Conservation (phyloP, 2,797 vertebrate species). For the Myotis myotis region DNA sequence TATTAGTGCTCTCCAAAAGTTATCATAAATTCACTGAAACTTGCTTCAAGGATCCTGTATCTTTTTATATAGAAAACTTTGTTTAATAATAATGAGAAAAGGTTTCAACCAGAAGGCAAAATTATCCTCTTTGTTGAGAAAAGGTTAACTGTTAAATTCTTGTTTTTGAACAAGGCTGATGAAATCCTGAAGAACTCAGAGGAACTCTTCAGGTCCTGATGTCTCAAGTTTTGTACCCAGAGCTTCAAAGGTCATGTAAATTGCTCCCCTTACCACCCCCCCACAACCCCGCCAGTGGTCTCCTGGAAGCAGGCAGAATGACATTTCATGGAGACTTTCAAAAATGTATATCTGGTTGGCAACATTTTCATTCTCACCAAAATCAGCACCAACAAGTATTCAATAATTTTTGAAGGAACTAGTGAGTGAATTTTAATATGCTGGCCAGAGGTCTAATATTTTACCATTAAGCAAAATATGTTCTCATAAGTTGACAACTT, state of each 20-base stretch:
- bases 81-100: neutral
- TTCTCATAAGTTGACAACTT: neutral
- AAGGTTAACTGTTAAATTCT: neutral
- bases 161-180: neutral
- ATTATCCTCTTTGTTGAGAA: neutral
- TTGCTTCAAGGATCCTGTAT: neutral
- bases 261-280: neutral
- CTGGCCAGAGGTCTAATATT: neutral
- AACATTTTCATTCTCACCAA: neutral
- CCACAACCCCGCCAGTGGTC: no score
- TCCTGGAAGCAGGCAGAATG: neutral
- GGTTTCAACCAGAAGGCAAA: no score
- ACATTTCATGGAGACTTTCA: no score
- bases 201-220: neutral
- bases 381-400: neutral
- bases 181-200: neutral
- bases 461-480: neutral
- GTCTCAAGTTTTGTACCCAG: no score
- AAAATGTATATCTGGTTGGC: neutral
- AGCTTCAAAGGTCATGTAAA: accelerated
- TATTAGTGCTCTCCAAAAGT: neutral
- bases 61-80: neutral
- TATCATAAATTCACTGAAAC: neutral
- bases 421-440: neutral
- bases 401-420: neutral